Evolutionary conservation across 2,888 invertebrate genomes (phyloP), one percentile per base, ranked within the genome.

Genomic region (Glomeris marginata): DNA sequence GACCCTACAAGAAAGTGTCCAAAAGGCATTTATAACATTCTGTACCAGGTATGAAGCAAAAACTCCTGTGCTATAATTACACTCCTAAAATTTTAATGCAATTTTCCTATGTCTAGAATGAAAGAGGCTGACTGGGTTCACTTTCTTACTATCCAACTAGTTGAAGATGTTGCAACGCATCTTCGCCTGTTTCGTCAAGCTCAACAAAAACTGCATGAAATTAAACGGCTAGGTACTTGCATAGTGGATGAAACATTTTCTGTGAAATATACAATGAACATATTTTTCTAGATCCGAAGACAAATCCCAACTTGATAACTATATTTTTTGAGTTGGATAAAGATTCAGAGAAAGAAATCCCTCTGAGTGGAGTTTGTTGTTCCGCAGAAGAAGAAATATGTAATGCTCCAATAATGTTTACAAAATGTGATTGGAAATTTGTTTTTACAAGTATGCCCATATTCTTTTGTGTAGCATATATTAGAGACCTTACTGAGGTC

Each of bases 91-190:
- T 34, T 52, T 18, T 47, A 20, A 41, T 21, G 22, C 6, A 53
- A 34, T 33, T 21, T 53, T 45, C 38, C 28, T 44, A 46, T 49
- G 50, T 54, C 11, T 52, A 72, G 73, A 55, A 66, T 85, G 42
- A 87, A 87, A 72, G 79, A 83, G 63, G 81, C 90, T 13, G 87
- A 92, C 66, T 88, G 91, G 86, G 81, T 87, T 59, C 81, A 85
- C 36, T 82, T 85, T 60, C 73, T 91, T 52, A 88, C 91, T 18
- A 84, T 84, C 34, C 75, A 80, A 55, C 74, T 91, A 52, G 87
- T 92, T 1, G 91, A 92, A 67, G 90, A 91, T 68, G 77, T 87
- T 55, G 90, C 88, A 1, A 81, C 84, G 22, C 92, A 92, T 69
- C 75, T 92, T 56, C 76, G 87, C 56, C 69, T 92, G 20, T 92